Evolutionary conservation across 2,888 invertebrate genomes (phyloP).

Genomic region (Philopedon plagiatum): DNA sequence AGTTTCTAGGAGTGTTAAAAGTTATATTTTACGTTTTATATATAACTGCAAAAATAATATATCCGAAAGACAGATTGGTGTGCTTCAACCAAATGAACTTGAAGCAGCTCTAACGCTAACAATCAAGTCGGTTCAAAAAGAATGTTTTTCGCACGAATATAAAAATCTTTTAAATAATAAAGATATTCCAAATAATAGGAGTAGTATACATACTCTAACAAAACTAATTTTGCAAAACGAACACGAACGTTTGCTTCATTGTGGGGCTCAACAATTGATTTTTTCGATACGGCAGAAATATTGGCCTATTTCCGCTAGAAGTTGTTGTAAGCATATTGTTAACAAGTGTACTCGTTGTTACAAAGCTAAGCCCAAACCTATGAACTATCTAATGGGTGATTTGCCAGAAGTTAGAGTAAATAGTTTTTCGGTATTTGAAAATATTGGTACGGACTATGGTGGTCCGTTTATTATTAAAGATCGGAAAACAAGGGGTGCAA

Average conservation of each 20-base stretch:
- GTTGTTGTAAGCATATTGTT: slow-evolving; percentile 7
- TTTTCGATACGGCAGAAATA: slow-evolving; percentile 41
- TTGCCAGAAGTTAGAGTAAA: neutral
- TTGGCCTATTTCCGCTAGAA: slow-evolving; percentile 26
- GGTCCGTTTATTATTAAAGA: too few species aligned
- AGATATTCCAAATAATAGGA: neutral
- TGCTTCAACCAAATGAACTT: neutral
- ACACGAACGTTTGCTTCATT: slow-evolving; percentile 27
- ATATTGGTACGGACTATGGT: neutral
- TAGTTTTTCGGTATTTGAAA: neutral
- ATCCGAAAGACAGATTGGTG: neutral
- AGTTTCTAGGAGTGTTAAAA: too few species aligned
- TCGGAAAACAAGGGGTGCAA: too few species aligned
- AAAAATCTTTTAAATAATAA: neutral
- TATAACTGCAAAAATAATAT: neutral
- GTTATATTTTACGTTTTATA: too few species aligned
- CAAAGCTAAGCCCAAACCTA: slow-evolving; percentile 6
- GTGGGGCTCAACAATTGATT: slow-evolving; percentile 23
- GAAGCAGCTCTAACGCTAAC: neutral
- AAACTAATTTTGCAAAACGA: too few species aligned
- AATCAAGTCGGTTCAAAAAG: neutral
- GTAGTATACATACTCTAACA: too few species aligned
- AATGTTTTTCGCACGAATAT: neutral
- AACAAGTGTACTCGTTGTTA: slow-evolving; percentile 20
- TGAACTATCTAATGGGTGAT: slow-evolving; percentile 27